Conservation (phyloP, 2,797 vertebrate genomes). For the Arrhamphus sclerolepis region DNA sequence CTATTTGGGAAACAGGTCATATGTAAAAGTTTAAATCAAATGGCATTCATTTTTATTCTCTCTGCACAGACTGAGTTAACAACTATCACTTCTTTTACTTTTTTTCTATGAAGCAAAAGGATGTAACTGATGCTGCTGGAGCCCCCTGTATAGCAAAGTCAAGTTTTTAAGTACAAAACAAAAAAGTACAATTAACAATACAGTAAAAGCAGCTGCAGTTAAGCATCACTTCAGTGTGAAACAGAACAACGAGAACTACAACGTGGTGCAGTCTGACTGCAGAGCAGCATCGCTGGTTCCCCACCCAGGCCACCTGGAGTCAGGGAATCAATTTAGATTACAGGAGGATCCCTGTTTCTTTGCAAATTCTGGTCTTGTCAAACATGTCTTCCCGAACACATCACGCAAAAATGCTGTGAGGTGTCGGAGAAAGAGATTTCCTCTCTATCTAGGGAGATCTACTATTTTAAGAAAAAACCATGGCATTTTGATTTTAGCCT, state of each 20-base stretch:
- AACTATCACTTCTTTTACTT: neutral
- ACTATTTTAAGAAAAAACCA: no score
- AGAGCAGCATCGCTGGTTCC: constrained; percentile 26
- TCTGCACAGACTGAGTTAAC: no score
- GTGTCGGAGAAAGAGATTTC: neutral
- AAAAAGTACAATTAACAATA: constrained; percentile 1
- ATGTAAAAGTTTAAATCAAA: no score
- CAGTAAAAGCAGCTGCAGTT: constrained; percentile 16
- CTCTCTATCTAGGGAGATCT: no score
- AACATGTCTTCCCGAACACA: neutral
- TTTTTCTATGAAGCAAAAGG: neutral
- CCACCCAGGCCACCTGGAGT: constrained; percentile 1
- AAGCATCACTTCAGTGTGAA: constrained; percentile 12
- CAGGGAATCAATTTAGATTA: neutral
- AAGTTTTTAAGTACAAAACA: neutral
- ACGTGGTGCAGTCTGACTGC: constrained; percentile 10
- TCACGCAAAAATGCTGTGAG: constrained; percentile 1
- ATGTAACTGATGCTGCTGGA: constrained; percentile 16
- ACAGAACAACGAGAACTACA: constrained; percentile 12
- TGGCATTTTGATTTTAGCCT: no score
- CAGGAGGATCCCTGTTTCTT: neutral
- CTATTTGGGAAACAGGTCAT: neutral
- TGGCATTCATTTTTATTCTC: no score
- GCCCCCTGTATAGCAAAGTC: constrained; percentile 4
- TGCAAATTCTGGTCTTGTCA: neutral